A percentile compares a stretch with the other conserved stretches of the same genome.
phyloP scores from a whole-genome alignment of 1,140 invertebrate genomes.

The Drosophila insularis region DNA sequence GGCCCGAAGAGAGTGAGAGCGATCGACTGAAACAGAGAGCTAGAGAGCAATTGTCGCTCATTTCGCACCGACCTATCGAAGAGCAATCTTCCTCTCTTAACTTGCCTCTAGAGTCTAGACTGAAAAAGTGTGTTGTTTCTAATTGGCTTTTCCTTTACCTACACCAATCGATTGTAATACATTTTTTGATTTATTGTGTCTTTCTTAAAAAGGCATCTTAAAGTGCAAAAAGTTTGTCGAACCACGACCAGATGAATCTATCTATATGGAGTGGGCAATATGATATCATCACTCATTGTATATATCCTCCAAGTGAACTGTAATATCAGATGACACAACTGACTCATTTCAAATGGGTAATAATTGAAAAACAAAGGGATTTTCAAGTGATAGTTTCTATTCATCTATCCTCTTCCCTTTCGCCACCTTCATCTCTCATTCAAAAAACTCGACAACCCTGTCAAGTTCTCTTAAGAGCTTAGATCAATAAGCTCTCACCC shows the following conservation, averaged over 20 bases:
- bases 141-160: slow-evolving; percentile 15
- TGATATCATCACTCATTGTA: slow-evolving; percentile 28
- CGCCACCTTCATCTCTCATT: background rate
- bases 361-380: too few relatives aligned
- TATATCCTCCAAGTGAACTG: background rate
- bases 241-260: slow-evolving; percentile 21
- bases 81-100: slow-evolving; percentile 10
- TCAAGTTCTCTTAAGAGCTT: slow-evolving; percentile 29
- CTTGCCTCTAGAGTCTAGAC: slow-evolving; percentile 5
- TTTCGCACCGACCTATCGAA: background rate
- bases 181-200: slow-evolving; percentile 62
- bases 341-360: too few relatives aligned
- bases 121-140: background rate
- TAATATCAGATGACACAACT: background rate
- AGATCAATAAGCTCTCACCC: slow-evolving; percentile 31
- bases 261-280: slow-evolving; percentile 11
- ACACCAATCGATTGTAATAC: slow-evolving; percentile 56
- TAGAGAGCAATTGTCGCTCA: background rate
- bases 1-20: slow-evolving; percentile 19
- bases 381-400: too few relatives aligned
- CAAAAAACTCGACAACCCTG: slow-evolving; percentile 48
- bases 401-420: background rate
- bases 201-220: slow-evolving; percentile 60
- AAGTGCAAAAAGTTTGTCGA: slow-evolving; percentile 27
- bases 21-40: slow-evolving; percentile 26